Conservation (phyloP, 30 jellyfish, hydroid and myxozoan species). For the Clytia hemisphaerica region DNA sequence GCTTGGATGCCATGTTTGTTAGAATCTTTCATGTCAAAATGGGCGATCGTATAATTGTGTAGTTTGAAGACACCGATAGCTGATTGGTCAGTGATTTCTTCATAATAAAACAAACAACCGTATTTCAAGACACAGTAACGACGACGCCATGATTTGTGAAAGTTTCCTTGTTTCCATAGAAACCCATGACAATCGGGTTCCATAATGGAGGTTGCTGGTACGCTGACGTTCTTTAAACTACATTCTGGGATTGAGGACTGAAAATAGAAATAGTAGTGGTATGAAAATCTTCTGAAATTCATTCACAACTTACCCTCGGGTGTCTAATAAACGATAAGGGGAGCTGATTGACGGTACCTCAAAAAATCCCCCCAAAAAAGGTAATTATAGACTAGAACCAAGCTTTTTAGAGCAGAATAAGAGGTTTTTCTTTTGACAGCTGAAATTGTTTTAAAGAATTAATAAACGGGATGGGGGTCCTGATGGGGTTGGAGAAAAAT, state of each 20-base stretch:
- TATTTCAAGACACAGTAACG: constrained; percentile 82
- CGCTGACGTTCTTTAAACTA: constrained; percentile 77
- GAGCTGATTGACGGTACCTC: too few species aligned
- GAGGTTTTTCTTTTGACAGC: too few species aligned
- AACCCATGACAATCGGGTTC: constrained; percentile 97
- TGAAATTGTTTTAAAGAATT: too few species aligned
- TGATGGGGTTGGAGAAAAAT: too few species aligned
- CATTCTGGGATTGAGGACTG: constrained; percentile 69
- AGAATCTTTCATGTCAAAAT: constrained; percentile 30
- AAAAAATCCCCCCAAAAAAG: too few species aligned
- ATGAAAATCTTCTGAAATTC: too few species aligned
- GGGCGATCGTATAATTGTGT: constrained; percentile 57
- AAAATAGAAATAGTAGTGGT: neutral
- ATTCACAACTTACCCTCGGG: too few species aligned
- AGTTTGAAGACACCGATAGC: constrained; percentile 84
- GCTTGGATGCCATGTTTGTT: constrained; percentile 53
- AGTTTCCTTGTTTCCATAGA: constrained; percentile 83
- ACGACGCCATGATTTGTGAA: constrained; percentile 78
- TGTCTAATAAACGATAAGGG: too few species aligned
- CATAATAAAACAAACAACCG: constrained; percentile 80
- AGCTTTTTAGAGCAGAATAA: too few species aligned
- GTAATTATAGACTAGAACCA: too few species aligned
- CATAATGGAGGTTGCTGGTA: constrained; percentile 85
- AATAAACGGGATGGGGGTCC: too few species aligned
- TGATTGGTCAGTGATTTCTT: constrained; percentile 76